Evolutionary conservation across 1,140 invertebrate genomes (phyloP), one percentile per base, ranked within the genome.

Genomic region (Drosophila navojoa): DNA sequence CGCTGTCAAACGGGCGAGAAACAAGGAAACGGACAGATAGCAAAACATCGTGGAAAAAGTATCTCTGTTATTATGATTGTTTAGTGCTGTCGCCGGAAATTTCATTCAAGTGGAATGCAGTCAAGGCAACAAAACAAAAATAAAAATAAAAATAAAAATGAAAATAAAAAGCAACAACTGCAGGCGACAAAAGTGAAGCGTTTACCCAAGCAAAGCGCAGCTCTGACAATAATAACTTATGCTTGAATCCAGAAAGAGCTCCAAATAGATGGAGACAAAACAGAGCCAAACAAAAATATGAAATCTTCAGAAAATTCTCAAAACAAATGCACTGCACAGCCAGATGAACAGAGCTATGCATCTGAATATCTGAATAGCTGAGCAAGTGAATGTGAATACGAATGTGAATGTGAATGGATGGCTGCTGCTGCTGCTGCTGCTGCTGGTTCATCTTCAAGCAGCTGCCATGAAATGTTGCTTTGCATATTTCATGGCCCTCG

Each of bases 1-100:
- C 70, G 32, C 44, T 44, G 58, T 61, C 60, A 66, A 49, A 70
- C 15, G 29, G 54, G 32, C 35, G 13, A 40, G 45, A 22, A 45
- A 29, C 9, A 29, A 49, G 45, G 54, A 66, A 25, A 29, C 45
- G 61, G 45, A 54, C 63, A 69, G 58, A 76, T 71, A 42, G 58
- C 68, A 69, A 81, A 72, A 66, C 62, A 60, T 76, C 76, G 68
- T 54, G 66, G 50, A 77, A 82, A 80, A 87, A 76, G 79, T 86
- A 87, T 86, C 79, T 86, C 79, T 86, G 71, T 79, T 86, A 82
- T 86, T 86, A 87, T 86, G 82, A 86, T 86, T 86, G 82, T 86
- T 86, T 87, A 86, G 82, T 79, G 82, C 79, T 82, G 82, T 86
- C 81, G 81, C 76, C 82, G 81, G 81, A 86, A 86, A 87, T 86